Evolutionary conservation across 2,888 invertebrate species (phyloP).

Genomic region (Dryobotodes eremita): DNA sequence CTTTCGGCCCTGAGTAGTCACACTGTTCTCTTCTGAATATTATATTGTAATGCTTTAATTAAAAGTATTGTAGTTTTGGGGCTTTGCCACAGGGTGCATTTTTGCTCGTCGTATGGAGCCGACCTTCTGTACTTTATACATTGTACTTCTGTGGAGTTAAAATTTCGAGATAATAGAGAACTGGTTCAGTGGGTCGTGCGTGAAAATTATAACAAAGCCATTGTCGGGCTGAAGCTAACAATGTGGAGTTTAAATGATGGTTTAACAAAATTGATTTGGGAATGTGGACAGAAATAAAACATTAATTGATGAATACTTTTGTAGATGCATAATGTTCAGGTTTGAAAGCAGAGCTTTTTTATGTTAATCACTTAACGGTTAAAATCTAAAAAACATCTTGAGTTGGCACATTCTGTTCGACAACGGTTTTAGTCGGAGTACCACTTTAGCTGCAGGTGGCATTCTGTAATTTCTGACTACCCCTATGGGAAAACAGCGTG

Average conservation of each 20-base stretch:
- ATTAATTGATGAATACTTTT: conserved; percentile 4
- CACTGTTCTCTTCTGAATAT: too few relatives aligned
- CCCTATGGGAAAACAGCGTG: not conserved
- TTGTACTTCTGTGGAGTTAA: conserved; percentile 25
- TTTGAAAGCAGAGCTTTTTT: not conserved
- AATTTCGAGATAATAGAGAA: conserved; percentile 53
- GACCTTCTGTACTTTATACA: conserved; percentile 10
- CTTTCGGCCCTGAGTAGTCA: too few relatives aligned
- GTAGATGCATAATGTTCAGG: not conserved
- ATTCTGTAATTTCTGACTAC: not conserved
- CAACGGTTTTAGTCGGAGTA: not conserved
- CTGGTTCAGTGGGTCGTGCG: conserved; percentile 59
- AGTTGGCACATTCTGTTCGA: not conserved
- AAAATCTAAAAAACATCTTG: not conserved
- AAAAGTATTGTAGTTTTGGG: too few relatives aligned
- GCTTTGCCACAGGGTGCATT: not conserved
- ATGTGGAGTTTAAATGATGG: conserved; percentile 46
- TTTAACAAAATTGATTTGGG: conserved; percentile 37
- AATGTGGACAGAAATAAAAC: conserved; percentile 23
- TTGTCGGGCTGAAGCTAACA: conserved; percentile 52
- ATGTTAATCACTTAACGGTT: not conserved
- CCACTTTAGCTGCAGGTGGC: not conserved
- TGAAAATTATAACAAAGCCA: conserved; percentile 62
- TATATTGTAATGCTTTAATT: too few relatives aligned
- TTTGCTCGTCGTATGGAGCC: not conserved